phyloP scores from a whole-genome alignment of 35 echinoderm and acorn worm species.

The Acanthaster planci region DNA sequence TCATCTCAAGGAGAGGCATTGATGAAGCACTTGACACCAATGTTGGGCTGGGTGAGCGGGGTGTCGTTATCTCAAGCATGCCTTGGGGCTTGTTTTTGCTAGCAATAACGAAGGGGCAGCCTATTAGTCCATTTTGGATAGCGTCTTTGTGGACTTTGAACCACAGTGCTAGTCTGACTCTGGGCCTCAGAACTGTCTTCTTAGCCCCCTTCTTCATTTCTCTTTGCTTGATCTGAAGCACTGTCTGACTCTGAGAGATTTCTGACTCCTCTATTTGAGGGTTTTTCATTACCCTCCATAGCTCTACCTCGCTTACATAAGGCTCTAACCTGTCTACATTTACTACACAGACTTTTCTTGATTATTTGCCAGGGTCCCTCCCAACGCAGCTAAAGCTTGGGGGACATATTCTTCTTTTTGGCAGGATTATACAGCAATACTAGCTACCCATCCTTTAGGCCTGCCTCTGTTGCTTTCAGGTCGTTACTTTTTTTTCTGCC shows the following conservation, averaged over 20 bases:
- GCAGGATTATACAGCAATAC: slow-evolving; percentile 18
- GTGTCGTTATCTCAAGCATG: no score
- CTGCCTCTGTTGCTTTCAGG: not conserved
- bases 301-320: slow-evolving; percentile 8
- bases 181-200: no score
- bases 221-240: not conserved
- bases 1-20: no score
- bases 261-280: not conserved
- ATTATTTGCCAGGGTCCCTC: slow-evolving; percentile 49
- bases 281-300: not conserved
- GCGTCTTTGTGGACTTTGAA: no score
- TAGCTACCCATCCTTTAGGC: slow-evolving; percentile 8
- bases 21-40: no score
- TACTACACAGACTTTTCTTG: slow-evolving; percentile 24
- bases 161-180: no score
- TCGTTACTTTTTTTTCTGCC: slow-evolving; percentile 42
- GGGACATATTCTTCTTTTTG: slow-evolving; percentile 34
- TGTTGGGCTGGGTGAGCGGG: no score
- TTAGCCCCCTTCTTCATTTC: not conserved
- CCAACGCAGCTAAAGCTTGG: slow-evolving; percentile 59
- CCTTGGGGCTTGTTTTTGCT: no score
- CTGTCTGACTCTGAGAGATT: not conserved
- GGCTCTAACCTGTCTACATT: slow-evolving; percentile 40
- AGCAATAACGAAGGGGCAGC: no score
- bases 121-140: no score